Percentiles rank a stretch among this genome's conserved stretches.
Conservation (phyloP, 2,888 invertebrate genomes). For the Nebria salina region DNA sequence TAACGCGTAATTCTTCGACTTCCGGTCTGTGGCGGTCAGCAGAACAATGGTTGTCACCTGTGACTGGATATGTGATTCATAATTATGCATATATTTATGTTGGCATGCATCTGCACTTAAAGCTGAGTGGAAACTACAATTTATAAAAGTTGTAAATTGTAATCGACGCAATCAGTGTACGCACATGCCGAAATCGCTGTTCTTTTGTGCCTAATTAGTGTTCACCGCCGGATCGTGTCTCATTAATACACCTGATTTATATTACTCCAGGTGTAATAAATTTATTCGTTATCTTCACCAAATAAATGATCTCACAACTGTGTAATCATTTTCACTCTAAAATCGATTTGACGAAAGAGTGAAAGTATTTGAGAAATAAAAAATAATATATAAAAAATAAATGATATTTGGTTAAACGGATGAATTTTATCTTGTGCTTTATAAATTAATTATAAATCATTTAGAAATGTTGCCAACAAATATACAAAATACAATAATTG, state of each 20-base stretch:
- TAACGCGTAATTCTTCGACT: background rate
- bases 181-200: background rate
- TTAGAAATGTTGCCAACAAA: no score
- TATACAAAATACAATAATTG: background rate
- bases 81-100: background rate
- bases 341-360: no score
- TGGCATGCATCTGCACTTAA: background rate
- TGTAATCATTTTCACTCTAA: no score
- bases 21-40: background rate
- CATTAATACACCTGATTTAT: constrained; percentile 40
- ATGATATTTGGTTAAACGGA: no score
- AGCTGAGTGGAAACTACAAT: background rate
- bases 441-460: no score
- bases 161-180: background rate
- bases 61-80: background rate
- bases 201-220: constrained; percentile 33
- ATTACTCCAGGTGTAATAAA: constrained; percentile 20
- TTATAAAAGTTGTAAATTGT: background rate
- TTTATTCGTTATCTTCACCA: constrained; percentile 13
- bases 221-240: constrained; percentile 21
- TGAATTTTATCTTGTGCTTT: no score
- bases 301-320: background rate
- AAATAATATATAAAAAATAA: no score
- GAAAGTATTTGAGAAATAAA: no score
- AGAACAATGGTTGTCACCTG: background rate